Conservation (phyloP, 2,797 vertebrate genomes). For the Argya squamiceps region DNA sequence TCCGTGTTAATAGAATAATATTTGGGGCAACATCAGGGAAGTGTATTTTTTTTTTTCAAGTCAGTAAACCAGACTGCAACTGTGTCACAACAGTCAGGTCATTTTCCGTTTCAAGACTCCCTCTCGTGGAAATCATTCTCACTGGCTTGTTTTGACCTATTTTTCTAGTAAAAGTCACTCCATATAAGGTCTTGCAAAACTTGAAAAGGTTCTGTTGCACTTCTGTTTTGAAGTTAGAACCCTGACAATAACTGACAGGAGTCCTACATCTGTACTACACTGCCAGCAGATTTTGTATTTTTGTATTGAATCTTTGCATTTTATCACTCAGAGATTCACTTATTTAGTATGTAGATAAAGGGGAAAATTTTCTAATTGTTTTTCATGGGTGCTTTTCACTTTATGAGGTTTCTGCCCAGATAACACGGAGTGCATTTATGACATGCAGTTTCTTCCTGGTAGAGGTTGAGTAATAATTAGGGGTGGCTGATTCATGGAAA, state of each 20-base stretch:
- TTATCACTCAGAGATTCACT: background rate
- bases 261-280: background rate
- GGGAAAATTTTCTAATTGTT: background rate
- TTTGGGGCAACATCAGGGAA: background rate
- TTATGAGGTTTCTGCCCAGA: background rate
- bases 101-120: slow-evolving; percentile 18
- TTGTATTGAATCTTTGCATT: background rate
- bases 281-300: background rate
- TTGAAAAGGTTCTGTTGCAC: background rate
- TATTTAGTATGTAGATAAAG: background rate
- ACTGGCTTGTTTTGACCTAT: slow-evolving; percentile 20
- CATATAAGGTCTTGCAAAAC: background rate
- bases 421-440: background rate
- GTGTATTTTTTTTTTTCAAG: background rate
- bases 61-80: background rate
- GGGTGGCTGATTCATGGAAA: background rate
- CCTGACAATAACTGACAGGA: background rate
- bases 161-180: slow-evolving; percentile 24
- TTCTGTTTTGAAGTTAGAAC: background rate
- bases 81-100: background rate
- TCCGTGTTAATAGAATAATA: background rate
- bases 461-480: background rate
- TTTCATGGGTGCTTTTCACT: background rate
- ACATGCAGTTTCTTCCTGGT: background rate
- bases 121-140: slow-evolving; percentile 53